Evolutionary conservation across 2,888 invertebrate genomes (phyloP).

Genomic region (Campoplex nolae): DNA sequence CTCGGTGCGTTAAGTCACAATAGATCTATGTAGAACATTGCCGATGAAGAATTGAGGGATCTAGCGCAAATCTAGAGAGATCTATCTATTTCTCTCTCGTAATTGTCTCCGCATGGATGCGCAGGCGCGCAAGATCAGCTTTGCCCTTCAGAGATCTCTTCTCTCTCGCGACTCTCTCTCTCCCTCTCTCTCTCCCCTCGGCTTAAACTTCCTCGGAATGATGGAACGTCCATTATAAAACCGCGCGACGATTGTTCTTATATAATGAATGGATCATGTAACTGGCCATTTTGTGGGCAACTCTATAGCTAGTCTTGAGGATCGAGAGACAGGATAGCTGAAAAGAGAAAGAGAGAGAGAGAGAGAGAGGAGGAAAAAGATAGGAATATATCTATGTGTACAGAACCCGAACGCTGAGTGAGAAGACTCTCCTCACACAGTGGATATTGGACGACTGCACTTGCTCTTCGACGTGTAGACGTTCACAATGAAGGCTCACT

Average conservation of each 20-base stretch:
- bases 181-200: constrained; percentile 5
- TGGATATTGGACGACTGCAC: constrained; percentile 37
- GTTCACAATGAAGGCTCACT: not conserved
- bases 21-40: constrained; percentile 33
- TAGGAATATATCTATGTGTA: constrained; percentile 42
- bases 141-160: constrained; percentile 80
- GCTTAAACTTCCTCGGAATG: constrained; percentile 74
- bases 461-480: constrained; percentile 52
- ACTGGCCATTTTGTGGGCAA: constrained; percentile 79
- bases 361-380: constrained; percentile 30
- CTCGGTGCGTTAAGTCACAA: not conserved
- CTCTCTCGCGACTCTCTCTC: not conserved
- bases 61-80: constrained; percentile 44
- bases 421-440: constrained; percentile 7
- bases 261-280: constrained; percentile 84
- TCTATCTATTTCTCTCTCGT: constrained; percentile 38
- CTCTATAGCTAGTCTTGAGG: constrained; percentile 48
- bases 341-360: constrained; percentile 54
- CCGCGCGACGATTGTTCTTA: constrained; percentile 84
- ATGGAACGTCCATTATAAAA: constrained; percentile 82
- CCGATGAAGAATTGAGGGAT: constrained; percentile 53
- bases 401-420: not conserved
- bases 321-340: constrained; percentile 60
- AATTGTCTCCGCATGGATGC: constrained; percentile 64
- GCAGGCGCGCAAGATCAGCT: constrained; percentile 65